These are phyloP conservation scores for Brenthis ino DNA, from an alignment of 2,888 invertebrate species.

Conservation along the genomic window DNA sequence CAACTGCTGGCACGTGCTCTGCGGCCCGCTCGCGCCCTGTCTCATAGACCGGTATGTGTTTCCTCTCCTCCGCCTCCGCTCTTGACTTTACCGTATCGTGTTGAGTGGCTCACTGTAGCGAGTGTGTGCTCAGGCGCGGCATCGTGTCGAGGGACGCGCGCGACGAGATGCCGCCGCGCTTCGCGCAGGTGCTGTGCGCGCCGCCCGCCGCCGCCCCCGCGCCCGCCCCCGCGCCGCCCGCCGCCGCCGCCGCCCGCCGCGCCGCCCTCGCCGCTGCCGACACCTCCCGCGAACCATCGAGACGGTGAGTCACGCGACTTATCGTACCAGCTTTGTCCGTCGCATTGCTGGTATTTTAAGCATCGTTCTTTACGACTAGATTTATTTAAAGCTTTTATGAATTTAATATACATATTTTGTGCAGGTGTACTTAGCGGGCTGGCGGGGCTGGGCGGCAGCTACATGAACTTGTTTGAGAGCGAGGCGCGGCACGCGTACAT, in stretches of 20 bases:
- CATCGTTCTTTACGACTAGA: background rate
- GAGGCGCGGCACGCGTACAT: constrained; percentile 67
- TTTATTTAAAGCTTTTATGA: background rate
- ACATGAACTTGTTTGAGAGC: constrained; percentile 51
- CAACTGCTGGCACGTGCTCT: constrained; percentile 97
- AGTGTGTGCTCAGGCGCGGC: constrained; percentile 55
- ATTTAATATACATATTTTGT: background rate
- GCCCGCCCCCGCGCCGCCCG: constrained; percentile 34
- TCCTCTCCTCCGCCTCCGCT: no score
- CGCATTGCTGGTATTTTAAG: background rate
- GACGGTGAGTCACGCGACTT: constrained; percentile 24
- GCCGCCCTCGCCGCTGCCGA: constrained; percentile 23
- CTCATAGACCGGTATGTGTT: constrained; percentile 88
- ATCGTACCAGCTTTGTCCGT: background rate
- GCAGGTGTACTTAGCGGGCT: no score
- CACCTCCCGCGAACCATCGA: constrained; percentile 13
- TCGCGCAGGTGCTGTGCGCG: constrained; percentile 51
- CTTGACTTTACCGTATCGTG: no score
- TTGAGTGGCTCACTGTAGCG: no score
- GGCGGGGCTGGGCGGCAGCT: constrained; percentile 47
- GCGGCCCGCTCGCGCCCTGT: constrained; percentile 95
- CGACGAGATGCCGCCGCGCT: constrained; percentile 62
- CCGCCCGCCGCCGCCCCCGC: constrained; percentile 31
- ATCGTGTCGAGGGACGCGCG: constrained; percentile 57
- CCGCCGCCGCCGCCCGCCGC: constrained; percentile 34